These are phyloP conservation scores for Zenarchopterus dispar DNA, from an alignment of 2,797 vertebrate species.

Conservation along the genomic window DNA sequence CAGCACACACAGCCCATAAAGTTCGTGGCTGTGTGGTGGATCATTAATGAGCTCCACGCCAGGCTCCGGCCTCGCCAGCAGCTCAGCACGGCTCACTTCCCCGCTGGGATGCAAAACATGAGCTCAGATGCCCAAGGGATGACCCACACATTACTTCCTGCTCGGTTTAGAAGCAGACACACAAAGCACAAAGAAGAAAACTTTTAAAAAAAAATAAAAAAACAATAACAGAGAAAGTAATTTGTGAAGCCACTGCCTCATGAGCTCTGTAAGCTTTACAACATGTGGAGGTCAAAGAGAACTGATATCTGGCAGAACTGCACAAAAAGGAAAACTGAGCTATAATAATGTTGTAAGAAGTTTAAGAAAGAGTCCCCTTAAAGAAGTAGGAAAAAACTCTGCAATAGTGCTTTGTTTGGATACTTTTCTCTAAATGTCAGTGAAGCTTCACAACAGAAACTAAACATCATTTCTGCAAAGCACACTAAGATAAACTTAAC, in stretches of 20 bases:
- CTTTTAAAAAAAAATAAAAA: background rate
- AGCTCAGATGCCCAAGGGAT: conserved; percentile 46
- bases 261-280: background rate
- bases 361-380: too few species aligned
- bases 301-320: background rate
- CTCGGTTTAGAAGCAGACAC: conserved; percentile 22
- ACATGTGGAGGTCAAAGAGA: background rate
- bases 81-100: conserved; percentile 52
- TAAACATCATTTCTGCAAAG: too few species aligned
- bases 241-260: background rate
- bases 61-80: conserved; percentile 40
- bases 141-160: conserved; percentile 45
- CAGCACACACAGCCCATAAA: conserved; percentile 27
- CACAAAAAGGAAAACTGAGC: background rate
- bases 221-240: background rate
- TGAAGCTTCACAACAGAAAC: too few species aligned
- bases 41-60: conserved; percentile 66
- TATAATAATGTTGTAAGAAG: too few species aligned
- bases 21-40: conserved; percentile 34
- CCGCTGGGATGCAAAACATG: conserved; percentile 63
- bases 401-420: too few species aligned
- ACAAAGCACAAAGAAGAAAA: conserved; percentile 1
- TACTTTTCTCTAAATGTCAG: too few species aligned
- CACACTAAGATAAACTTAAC: too few species aligned
- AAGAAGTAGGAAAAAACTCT: too few species aligned